phyloP scores from a whole-genome alignment of 2,888 invertebrate genomes.

The Ormyrus nitidulus region DNA sequence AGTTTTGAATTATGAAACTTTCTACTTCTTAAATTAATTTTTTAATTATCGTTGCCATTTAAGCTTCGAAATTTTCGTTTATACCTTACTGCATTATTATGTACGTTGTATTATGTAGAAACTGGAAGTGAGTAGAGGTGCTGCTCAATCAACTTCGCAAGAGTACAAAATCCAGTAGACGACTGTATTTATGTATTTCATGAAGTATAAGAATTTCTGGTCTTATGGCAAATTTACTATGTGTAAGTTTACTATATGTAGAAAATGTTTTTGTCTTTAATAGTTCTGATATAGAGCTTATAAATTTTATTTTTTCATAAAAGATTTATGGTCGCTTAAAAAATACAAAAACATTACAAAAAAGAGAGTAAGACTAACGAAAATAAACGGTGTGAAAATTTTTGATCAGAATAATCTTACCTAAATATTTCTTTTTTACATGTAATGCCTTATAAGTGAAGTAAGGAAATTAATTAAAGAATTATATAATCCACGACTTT shows the following conservation, averaged over 20 bases:
- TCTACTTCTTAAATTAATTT: not conserved
- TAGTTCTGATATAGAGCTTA: not conserved
- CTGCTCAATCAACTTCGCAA: conserved; percentile 9
- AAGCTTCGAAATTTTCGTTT: not conserved
- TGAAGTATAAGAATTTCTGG: conserved; percentile 18
- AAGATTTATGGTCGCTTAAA: not conserved
- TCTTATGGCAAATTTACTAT: conserved; percentile 22
- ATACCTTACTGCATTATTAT: not conserved
- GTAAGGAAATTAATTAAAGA: too few relatives aligned
- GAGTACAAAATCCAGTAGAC: conserved; percentile 32
- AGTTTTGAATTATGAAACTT: conserved; percentile 8
- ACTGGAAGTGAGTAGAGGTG: conserved; percentile 3
- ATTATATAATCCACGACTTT: too few relatives aligned
- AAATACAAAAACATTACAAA: conserved; percentile 3
- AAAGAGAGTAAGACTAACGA: conserved; percentile 35
- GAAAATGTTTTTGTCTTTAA: conserved; percentile 10
- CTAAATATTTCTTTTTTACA: not conserved
- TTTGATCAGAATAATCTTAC: not conserved
- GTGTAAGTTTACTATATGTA: not conserved
- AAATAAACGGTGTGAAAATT: not conserved
- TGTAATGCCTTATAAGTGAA: not conserved
- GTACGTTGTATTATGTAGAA: conserved; percentile 2
- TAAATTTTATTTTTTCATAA: conserved; percentile 30
- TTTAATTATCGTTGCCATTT: not conserved
- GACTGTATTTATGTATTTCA: conserved; percentile 20